phyloP scores from a whole-genome alignment of 37 sponge, comb jelly and placozoan species.

The Axinella damicornis region DNA sequence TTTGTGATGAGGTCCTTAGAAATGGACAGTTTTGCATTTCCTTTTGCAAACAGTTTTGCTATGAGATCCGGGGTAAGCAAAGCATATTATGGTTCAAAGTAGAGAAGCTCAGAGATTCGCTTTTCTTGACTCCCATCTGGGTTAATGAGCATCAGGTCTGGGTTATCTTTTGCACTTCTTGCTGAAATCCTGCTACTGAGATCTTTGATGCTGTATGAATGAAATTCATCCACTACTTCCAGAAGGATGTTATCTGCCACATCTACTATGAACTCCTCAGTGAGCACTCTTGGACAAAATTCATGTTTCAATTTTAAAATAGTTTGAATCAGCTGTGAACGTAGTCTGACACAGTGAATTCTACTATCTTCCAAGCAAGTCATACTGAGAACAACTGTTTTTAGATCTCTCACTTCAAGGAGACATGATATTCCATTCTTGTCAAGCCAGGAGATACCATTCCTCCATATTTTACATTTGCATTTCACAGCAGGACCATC shows the following conservation, averaged over 20 bases:
- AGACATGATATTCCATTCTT: not conserved
- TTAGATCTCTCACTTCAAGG: constrained; percentile 3
- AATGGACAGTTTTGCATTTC: no score
- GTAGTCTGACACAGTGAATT: constrained; percentile 11
- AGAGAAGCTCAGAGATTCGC: not conserved
- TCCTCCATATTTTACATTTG: constrained; percentile 17
- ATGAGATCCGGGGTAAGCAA: no score
- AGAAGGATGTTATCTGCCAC: not conserved
- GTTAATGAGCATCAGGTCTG: no score
- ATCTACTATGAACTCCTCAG: not conserved
- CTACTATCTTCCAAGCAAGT: not conserved
- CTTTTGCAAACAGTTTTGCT: no score
- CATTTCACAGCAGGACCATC: not conserved
- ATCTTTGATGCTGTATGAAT: no score
- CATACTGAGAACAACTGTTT: constrained; percentile 3
- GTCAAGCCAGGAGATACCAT: constrained; percentile 20
- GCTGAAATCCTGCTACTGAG: no score
- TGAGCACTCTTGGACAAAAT: not conserved
- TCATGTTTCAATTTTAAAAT: not conserved
- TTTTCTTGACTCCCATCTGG: no score
- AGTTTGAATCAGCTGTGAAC: not conserved
- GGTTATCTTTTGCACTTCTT: no score
- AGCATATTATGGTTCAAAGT: constrained; percentile 32
- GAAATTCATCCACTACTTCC: no score
- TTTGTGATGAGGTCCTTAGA: no score